phyloP scores from a whole-genome alignment of 2,113 vertebrate genomes.

The Piaya cayana region DNA sequence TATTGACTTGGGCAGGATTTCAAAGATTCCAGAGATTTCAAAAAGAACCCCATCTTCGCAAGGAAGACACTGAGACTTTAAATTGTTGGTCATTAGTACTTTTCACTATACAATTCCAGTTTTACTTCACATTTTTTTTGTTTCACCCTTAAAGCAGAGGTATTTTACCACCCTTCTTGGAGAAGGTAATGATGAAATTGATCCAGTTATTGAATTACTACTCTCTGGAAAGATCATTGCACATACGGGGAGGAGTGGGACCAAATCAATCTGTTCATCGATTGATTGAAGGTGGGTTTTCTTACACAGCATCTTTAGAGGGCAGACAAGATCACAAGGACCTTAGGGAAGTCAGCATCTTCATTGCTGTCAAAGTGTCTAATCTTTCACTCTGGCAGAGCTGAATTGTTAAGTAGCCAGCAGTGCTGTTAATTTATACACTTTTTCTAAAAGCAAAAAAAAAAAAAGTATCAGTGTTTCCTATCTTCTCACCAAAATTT shows the following conservation, averaged over 20 bases:
- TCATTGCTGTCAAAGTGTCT: neutral
- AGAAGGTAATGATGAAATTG: conserved; percentile 14
- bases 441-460: neutral
- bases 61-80: neutral
- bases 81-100: neutral
- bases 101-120: neutral
- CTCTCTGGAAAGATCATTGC: conserved; percentile 19
- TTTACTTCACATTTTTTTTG: neutral
- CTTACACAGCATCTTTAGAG: conserved; percentile 46
- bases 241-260: neutral
- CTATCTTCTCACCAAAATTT: neutral
- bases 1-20: neutral
- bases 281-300: conserved; percentile 28
- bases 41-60: neutral
- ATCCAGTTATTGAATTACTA: neutral
- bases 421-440: neutral
- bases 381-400: neutral
- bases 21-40: neutral
- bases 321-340: conserved; percentile 44
- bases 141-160: neutral
- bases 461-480: neutral
- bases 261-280: conserved; percentile 7
- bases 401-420: neutral
- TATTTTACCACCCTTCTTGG: neutral
- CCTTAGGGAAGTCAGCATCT: conserved; percentile 23